Evolutionary conservation across 1,140 invertebrate genomes (phyloP).

Genomic region (Zophobas atratus): DNA sequence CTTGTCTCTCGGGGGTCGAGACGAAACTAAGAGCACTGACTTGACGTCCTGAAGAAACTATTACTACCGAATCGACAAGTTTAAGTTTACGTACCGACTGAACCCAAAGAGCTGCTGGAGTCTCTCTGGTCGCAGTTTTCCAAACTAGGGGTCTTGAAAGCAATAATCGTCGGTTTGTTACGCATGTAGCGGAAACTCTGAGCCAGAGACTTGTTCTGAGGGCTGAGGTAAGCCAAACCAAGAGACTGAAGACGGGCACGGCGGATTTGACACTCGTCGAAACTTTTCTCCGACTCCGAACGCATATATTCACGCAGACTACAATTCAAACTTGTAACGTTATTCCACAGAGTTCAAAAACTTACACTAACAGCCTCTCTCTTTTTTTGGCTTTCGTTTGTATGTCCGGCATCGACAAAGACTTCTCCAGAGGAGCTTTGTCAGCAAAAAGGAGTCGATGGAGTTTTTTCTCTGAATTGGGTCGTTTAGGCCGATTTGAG

Average conservation of each 20-base stretch:
- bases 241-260: conserved; percentile 76
- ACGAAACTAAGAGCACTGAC: conserved; percentile 54
- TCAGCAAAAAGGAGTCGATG: conserved; percentile 69
- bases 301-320: conserved; percentile 81
- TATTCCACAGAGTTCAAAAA: conserved; percentile 52
- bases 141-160: conserved; percentile 84
- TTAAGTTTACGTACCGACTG: conserved; percentile 69
- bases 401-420: conserved; percentile 87
- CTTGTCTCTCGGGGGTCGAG: conserved; percentile 62
- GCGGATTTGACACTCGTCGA: conserved; percentile 78
- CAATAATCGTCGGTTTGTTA: conserved; percentile 89
- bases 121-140: conserved; percentile 76
- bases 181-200: conserved; percentile 90
- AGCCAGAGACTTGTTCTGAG: conserved; percentile 83
- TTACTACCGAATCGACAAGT: conserved; percentile 18
- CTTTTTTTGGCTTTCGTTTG: conserved; percentile 80
- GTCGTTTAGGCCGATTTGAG: conserved; percentile 47
- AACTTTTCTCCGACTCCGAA: conserved; percentile 84
- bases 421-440: conserved; percentile 81
- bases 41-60: conserved; percentile 54
- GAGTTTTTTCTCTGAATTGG: conserved; percentile 67
- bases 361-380: conserved; percentile 79
- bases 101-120: conserved; percentile 71
- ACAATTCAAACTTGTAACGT: conserved; percentile 60
- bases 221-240: conserved; percentile 79